Evolutionary conservation across 2,113 vertebrate species (phyloP), one percentile per base, ranked within the genome.

Genomic region (Pomatostomus ruficeps): DNA sequence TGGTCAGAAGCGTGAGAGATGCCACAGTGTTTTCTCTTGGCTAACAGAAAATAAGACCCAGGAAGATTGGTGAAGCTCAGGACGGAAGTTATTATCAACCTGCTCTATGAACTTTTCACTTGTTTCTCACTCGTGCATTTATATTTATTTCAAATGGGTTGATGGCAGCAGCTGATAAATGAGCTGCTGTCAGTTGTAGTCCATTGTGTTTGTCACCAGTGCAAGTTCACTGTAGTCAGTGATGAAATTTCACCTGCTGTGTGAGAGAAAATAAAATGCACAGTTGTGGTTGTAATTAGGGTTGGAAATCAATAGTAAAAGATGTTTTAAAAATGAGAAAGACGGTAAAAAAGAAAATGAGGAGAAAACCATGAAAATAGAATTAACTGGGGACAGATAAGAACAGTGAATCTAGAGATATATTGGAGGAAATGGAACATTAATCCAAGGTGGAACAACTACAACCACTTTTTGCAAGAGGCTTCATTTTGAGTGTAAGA

Each of bases 301-400:
- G 65, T 68, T 77, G 88, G 86, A 97, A 97, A 96, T 95, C 95
- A 92, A 94, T 94, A 88, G 43, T 63, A 88, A 94, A 95, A 95
- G 75, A 88, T 93, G 78, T 86, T 89, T 92, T 92, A 54, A 93
- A 96, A 95, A 90, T 88, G 79, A 86, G 79, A 49, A 89, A 80
- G 68, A 88, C 2, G 2, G 59, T 86, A 94, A 70, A 77, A 75
- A 48, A 89, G 91, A 94, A 91, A 94, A 83, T 40, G 35, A 95
- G 85, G 55, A 55, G 70, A 92, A 85, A 92, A 63, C 25, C 3
- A 17, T 81, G 82, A 74, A 63, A 86, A 92, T 3, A 57, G 55
- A 84, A 95, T 70, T 90, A 96, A 67, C 75, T 43, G 62, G 55
- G 72, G 68, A 94, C 14, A 80, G 59, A 95, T 84, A 80, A 81